Conservation (phyloP, 2,888 invertebrate species). For the Leucoptera coffeella region DNA sequence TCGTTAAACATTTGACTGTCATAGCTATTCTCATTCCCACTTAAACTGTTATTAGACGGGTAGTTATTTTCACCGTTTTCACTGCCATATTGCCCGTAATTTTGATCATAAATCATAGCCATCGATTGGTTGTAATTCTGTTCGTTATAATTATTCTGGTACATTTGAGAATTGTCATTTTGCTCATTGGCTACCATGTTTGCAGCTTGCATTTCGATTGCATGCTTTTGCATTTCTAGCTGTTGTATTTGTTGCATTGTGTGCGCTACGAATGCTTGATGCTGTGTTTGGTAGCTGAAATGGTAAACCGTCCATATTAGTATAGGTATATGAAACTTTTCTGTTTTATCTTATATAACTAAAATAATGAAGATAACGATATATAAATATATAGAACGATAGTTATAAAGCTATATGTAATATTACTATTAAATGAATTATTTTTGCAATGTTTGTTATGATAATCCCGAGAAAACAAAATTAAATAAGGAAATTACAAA, state of each 20-base stretch:
- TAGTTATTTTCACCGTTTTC: slow-evolving; percentile 41
- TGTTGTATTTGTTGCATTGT: slow-evolving; percentile 84
- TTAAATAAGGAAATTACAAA: too few species aligned
- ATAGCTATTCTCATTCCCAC: slow-evolving; percentile 45
- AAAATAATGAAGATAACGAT: too few species aligned
- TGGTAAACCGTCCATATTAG: too few species aligned
- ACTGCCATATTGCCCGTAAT: slow-evolving; percentile 27
- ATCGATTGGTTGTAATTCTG: slow-evolving; percentile 17
- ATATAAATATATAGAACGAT: too few species aligned
- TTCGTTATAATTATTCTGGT: slow-evolving; percentile 16
- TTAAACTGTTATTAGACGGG: slow-evolving; percentile 34
- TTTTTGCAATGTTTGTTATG: too few species aligned
- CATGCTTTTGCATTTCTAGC: slow-evolving; percentile 71
- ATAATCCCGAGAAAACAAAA: too few species aligned
- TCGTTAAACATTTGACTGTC: slow-evolving; percentile 41
- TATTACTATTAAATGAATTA: too few species aligned
- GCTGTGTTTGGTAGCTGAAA: slow-evolving; percentile 81
- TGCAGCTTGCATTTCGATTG: slow-evolving; percentile 38
- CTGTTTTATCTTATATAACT: too few species aligned
- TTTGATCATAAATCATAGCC: slow-evolving; percentile 10
- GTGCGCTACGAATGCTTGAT: slow-evolving; percentile 91
- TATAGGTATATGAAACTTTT: too few species aligned
- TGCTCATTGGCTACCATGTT: slow-evolving; percentile 17
- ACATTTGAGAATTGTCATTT: slow-evolving; percentile 23
- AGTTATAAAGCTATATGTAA: too few species aligned